Conservation (phyloP, 2,797 vertebrate genomes). For the Spea hammondii region DNA sequence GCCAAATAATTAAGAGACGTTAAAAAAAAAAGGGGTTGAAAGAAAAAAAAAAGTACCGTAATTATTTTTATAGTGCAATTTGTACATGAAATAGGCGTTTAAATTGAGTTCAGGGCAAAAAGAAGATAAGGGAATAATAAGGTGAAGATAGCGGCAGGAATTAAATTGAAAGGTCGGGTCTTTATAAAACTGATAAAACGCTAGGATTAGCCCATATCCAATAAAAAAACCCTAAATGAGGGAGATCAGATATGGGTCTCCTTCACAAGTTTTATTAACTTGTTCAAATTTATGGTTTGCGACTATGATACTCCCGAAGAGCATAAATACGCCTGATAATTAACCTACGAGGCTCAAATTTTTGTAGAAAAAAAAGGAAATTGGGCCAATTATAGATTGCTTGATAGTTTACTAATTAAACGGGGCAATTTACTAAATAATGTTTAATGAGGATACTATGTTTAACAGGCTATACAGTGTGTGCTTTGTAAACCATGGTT, state of each 20-base stretch:
- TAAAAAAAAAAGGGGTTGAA: constrained; percentile 1
- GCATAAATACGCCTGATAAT: constrained; percentile 5
- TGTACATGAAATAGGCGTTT: constrained; percentile 48
- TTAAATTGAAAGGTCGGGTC: constrained; percentile 48
- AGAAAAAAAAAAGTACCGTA: constrained; percentile 18
- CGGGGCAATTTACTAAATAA: not conserved
- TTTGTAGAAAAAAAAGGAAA: not conserved
- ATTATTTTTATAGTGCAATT: constrained; percentile 47
- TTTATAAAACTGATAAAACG: constrained; percentile 48
- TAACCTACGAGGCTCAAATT: not conserved
- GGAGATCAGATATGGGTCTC: constrained; percentile 37
- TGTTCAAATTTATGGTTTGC: constrained; percentile 44
- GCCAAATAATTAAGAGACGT: constrained; percentile 33
- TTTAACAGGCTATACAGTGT: too few species aligned
- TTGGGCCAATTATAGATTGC: not conserved
- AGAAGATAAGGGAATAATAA: constrained; percentile 50
- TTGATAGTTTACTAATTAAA: not conserved
- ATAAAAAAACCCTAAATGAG: constrained; percentile 44
- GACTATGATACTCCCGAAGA: constrained; percentile 24
- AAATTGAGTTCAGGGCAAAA: constrained; percentile 44
- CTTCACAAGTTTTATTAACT: constrained; percentile 49
- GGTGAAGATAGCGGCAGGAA: constrained; percentile 44
- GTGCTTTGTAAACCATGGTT: too few species aligned
- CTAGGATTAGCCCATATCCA: constrained; percentile 47
- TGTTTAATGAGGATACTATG: not conserved